Base-by-base conservation (phyloP, 2,113 vertebrate species). In the Callionymus lyra region DNA sequence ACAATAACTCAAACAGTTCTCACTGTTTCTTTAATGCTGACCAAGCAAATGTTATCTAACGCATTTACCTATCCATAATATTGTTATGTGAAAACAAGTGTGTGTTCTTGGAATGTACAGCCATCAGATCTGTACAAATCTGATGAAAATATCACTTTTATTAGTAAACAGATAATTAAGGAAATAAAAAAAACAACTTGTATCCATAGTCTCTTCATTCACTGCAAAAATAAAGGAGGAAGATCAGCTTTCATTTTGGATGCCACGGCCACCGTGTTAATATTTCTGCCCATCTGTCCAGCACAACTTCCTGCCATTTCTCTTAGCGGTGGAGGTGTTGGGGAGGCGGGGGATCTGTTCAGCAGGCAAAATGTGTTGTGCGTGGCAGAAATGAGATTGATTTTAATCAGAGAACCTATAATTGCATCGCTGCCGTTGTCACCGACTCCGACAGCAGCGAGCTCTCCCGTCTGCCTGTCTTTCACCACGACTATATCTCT, bases 321-420 rank as follows among this genome's bases (percentile, higher is more conserved):
- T 42, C 17, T 46, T 39, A 13, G 14, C 34, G 49, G 55, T 56
- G 9, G 38, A 56, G 44, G 44, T 53, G 52, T 60, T 48, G 44
- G 32, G 16, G 37, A 53, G 32, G 40, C 64, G 41, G 9, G n/a
- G 38, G 41, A 44, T 67, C 54, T 60, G 68, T 67, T 65, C 56
- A 69, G 55, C 54, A 47, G 33, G 34, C 48, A 44, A 56, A 80
- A 65, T 68, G 52, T 54, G 67, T 69, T 50, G 59, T 66, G 74
- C 75, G 59, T 59, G 56, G 57, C 67, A 76, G 64, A 69, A 69
- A 72, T 77, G 43, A 79, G 67, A 79, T 71, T 74, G 71, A 76
- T 76, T 80, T 74, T 73, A 77, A 77, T 77, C 74, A 77, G 53
- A 69, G 49, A 65, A 55, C 45, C 69, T 65, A 53, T 76, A 80